Evolutionary conservation across 1,140 invertebrate genomes (phyloP).

Genomic region (Chironomus striatipennis): DNA sequence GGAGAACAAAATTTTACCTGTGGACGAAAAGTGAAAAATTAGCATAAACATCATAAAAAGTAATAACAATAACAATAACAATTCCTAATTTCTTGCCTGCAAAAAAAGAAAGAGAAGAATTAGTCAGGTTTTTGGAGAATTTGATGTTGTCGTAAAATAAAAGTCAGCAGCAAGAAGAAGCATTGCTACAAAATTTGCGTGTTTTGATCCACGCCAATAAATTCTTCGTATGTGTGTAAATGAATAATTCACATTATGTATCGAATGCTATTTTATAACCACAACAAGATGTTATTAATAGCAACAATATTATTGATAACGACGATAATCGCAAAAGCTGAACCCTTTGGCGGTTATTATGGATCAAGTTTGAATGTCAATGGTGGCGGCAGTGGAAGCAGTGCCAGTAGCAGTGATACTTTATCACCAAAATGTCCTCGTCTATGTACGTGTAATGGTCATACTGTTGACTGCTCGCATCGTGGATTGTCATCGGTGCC

Average conservation of each 20-base stretch:
- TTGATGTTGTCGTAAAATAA: constrained; percentile 17
- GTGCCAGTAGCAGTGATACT: not conserved
- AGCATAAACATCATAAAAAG: constrained; percentile 21
- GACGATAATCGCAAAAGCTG: not conserved
- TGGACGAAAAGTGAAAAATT: not conserved
- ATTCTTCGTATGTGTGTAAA: not conserved
- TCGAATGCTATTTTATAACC: constrained; percentile 22
- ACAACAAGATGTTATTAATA: constrained; percentile 22
- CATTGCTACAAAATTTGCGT: not conserved
- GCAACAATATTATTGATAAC: not conserved
- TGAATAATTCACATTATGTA: constrained; percentile 9
- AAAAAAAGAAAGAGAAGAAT: not conserved
- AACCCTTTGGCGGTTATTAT: constrained; percentile 23
- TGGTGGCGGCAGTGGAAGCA: constrained; percentile 11
- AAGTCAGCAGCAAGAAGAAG: not conserved
- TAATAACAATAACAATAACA: constrained; percentile 9
- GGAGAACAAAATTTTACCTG: not conserved
- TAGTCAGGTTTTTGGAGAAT: not conserved
- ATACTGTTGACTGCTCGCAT: constrained; percentile 72
- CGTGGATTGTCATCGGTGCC: constrained; percentile 70
- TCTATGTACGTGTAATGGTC: constrained; percentile 66
- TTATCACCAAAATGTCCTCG: constrained; percentile 54
- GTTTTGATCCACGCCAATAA: not conserved
- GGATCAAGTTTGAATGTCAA: constrained; percentile 14
- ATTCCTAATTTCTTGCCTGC: not conserved